Base-by-base conservation (phyloP, 2,113 vertebrate species). In the Phyllopteryx taeniolatus region DNA sequence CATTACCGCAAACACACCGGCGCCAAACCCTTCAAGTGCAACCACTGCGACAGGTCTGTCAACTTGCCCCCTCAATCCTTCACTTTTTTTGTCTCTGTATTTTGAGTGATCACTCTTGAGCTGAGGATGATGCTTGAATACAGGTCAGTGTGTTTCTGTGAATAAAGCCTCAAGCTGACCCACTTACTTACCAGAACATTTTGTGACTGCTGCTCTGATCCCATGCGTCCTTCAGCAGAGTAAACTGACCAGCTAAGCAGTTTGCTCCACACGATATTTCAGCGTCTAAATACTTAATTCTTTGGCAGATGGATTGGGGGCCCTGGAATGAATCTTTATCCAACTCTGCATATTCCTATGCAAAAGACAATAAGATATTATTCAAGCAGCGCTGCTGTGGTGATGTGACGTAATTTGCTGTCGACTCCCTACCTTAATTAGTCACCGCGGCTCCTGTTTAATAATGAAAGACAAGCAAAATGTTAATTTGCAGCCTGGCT, bases 1-100 rank as follows among this genome's bases (percentile, higher is more conserved):
- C 98, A 99, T 93, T 99, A 99, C 92, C 96, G 98, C 94, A 99
- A 99, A 94, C 98, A 99, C 95, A 99, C 98, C 76, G 98, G 98
- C 84, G 98, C 98, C 93, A 99, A 99, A 89, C 98, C 98, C 90
- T 99, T 99, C 90, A 99, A 99, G 93, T 99, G 97, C 93, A 97
- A 97, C 94, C 96, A 98, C 94, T 99, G 97, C 90, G 98, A 99
- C 96, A 99, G 98, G 96, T 99, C 75, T 73, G 87, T 85, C 86
- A 80, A 85, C 82, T 83, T 81, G 84, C 73, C 76, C 15, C 75
- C 22, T 5, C 22, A 31, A 57, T 68, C 72, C 74, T 47, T 66
- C 72, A 69, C 71, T 54, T 62, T 66, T 64, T 53, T 4, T 49
- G 44, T 54, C n/a, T 51, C 20, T 44, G 20, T 64, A 64, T 47